phyloP scores from a whole-genome alignment of 64 coral and sea anemone species.

The Dendronephthya gigantea region DNA sequence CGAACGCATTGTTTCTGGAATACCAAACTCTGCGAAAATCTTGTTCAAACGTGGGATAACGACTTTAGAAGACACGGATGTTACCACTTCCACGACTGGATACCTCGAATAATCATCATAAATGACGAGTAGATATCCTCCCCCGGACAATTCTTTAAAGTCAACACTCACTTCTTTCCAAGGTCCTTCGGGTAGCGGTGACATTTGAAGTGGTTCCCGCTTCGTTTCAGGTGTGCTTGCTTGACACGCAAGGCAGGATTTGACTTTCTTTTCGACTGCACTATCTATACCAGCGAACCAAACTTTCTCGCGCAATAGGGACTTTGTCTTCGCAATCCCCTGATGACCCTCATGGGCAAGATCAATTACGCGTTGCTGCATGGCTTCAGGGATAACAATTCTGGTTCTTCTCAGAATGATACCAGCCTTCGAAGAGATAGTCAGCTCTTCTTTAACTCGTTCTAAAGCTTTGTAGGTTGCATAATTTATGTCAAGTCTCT shows the following conservation, averaged over 20 bases:
- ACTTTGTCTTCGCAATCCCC: conserved; percentile 2
- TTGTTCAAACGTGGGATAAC: not conserved
- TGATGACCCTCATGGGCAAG: too few species aligned
- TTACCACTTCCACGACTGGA: not conserved
- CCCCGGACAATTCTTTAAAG: not conserved
- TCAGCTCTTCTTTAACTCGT: not conserved
- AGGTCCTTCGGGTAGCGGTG: not conserved
- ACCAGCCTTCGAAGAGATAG: not conserved
- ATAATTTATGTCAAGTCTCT: not conserved
- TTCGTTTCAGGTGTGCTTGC: too few species aligned
- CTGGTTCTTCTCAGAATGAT: not conserved
- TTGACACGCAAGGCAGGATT: too few species aligned
- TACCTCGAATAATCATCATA: not conserved
- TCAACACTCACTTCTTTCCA: too few species aligned
- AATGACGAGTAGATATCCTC: not conserved
- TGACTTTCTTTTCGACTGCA: too few species aligned
- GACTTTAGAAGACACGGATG: not conserved
- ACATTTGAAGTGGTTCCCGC: not conserved
- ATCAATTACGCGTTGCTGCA: conserved; percentile 13
- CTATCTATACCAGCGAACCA: too few species aligned
- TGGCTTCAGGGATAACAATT: not conserved
- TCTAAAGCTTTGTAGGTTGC: not conserved
- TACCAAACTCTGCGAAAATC: conserved; percentile 3
- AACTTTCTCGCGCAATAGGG: not conserved
- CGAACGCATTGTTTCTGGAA: not conserved